A percentile compares a stretch with the other conserved stretches of the same genome.
Evolutionary conservation across 2,113 vertebrate genomes (phyloP).

Genomic region (Megaceryle torquata): DNA sequence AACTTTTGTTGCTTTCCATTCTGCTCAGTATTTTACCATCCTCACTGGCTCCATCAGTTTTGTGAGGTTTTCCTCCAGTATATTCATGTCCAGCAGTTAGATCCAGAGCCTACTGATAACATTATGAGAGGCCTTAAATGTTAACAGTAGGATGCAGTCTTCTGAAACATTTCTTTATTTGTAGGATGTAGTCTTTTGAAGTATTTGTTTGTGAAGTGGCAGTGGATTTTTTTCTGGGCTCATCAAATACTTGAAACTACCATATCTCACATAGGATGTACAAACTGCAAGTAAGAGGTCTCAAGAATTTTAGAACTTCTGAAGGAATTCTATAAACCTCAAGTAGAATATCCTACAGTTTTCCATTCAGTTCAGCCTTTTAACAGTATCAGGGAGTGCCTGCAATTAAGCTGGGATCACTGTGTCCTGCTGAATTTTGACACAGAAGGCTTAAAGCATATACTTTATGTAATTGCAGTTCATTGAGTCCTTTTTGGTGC

Average conservation of each 20-base stretch:
- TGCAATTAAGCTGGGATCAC: not conserved
- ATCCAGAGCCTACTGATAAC: not conserved
- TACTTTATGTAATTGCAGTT: not conserved
- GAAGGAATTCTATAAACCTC: not conserved
- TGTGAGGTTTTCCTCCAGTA: not conserved
- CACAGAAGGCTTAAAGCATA: not conserved
- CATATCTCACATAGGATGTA: not conserved
- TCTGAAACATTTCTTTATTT: not conserved
- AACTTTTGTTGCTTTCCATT: not conserved
- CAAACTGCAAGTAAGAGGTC: not conserved
- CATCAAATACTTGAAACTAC: not conserved
- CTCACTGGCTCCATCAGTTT: not conserved
- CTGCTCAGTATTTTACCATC: not conserved
- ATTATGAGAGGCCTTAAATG: not conserved
- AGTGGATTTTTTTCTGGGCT: not conserved
- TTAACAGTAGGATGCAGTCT: not conserved
- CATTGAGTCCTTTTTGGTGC: not conserved
- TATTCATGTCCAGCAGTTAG: not conserved
- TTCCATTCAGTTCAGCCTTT: not conserved
- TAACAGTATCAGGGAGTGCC: not conserved
- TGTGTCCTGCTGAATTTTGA: not conserved
- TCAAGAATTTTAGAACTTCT: not conserved
- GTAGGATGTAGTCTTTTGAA: not conserved
- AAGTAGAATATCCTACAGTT: not conserved
- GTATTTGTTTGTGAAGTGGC: not conserved